Evolutionary conservation across 2,888 invertebrate species (phyloP), one percentile per base, ranked within the genome.

Genomic region (Drosophila anomelani): DNA sequence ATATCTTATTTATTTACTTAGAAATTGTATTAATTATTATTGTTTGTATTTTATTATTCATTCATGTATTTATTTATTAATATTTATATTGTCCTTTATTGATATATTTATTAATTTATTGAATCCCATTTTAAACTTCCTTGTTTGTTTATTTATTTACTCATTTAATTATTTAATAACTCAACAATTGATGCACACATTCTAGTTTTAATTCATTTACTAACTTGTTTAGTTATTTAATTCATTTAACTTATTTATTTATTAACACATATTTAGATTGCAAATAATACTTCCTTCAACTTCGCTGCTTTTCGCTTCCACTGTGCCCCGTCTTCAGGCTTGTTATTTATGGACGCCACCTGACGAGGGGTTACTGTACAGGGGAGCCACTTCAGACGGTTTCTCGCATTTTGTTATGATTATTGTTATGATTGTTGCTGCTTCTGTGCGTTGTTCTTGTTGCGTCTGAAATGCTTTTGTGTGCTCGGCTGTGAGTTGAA

Each of bases 351-450:
- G 63, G 15, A 29, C 39, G 7, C 9, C 32, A 20, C 20, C 38
- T n/a, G n/a, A 23, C 43, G 15, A 36, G 56, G 46, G 38, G 15
- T 41, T 20, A 51, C 36, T 41, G 64, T 36, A 64, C 68, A 51
- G 64, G 53, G 53, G 62, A 61, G 23, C 54, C 64, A 43, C 85
- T 70, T 78, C 68, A 75, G 69, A 68, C 53, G 32, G 72, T 54
- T 69, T 67, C 67, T 63, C 59, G 55, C 79, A 81, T 85, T 88
- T 69, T 66, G 84, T 88, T 85, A 82, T 82, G 82, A 88, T 82
- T 88, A 82, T 88, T 82, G 84, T 77, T 88, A 80, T 82, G 66
- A 63, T 56, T 77, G 58, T 77, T 64, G 70, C 47, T 58, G 71
- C 10, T 67, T 12, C 46, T 17, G 38, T 26, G 20, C n/a, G 39